Evolutionary conservation across 2,113 vertebrate genomes (phyloP), one percentile per base, ranked within the genome.

Genomic region (Aspiorhynchus laticeps): DNA sequence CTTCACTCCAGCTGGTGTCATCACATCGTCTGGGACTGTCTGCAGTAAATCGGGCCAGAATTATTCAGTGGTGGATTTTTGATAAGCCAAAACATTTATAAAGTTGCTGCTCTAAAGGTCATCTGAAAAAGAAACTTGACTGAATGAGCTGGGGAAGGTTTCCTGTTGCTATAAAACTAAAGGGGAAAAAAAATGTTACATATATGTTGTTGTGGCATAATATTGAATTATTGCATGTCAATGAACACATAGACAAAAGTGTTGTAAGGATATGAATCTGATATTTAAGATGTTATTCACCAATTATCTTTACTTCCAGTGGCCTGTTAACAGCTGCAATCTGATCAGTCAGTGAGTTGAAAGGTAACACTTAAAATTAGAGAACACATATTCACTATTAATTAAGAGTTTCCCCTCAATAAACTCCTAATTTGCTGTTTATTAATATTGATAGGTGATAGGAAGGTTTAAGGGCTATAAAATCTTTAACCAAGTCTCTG

Each of bases 21-120:
- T 33, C 41, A 36, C 61, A n/a, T 31, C 33, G 24, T 59, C 19
- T 56, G 59, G 85, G 21, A 41, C 36, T 65, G 24, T 15, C 43
- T 24, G 41, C 41, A 15, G 43, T 77, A 56, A 63, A 85, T 69
- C 3, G 8, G 14, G 41, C 41, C 48, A 38, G 61, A 69, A 79
- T 51, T 86, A 75, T 53, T 71, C 78, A 51, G 76, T 38, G 61
- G 59, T 6, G 38, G 61, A 56, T 53, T 71, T 46, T 74, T 53
- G 85, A 86, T 69, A 80, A 86, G 78, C 28, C 61, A 80, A 69
- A 56, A 38, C 43, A 80, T 86, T 71, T 80, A 79, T 71, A 65
- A 53, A 86, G 80, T 41, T 33, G 19, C 7, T 65, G 59, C 12
- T 41, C 59, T 65, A 19, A 65, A 81, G 14, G 80, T 65, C 59